Percentiles rank a stretch among this genome's conserved stretches.
Conservation (phyloP, 2,797 vertebrate species). For the Rhabdomys pumilio region DNA sequence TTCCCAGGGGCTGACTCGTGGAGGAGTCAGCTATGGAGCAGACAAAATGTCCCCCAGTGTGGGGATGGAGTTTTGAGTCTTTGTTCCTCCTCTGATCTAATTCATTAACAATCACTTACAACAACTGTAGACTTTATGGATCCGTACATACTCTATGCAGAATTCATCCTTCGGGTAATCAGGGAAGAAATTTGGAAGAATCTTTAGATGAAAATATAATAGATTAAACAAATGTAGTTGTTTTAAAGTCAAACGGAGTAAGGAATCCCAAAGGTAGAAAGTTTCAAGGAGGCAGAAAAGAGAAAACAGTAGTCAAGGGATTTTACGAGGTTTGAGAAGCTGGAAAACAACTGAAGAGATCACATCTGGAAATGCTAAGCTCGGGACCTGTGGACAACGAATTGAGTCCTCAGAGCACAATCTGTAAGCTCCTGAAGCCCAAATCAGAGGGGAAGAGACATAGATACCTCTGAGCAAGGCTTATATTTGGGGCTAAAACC, state of each 20-base stretch:
- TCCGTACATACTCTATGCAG: not conserved
- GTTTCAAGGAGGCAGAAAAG: not conserved
- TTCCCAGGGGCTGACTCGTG: not conserved
- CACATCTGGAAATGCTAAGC: not conserved
- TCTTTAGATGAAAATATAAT: slow-evolving; percentile 1
- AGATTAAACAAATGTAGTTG: not conserved
- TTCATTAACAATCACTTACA: not conserved
- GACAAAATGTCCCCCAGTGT: not conserved
- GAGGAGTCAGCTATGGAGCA: not conserved
- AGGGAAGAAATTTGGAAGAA: not conserved
- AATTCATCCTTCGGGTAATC: not conserved
- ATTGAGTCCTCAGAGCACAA: fast-evolving
- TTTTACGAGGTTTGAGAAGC: not conserved
- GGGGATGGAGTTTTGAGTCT: too few relatives aligned
- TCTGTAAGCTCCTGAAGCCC: not conserved
- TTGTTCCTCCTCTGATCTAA: not conserved
- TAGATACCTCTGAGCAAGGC: not conserved
- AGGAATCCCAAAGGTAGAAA: slow-evolving; percentile 21
- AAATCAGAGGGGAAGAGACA: not conserved
- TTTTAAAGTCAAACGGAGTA: slow-evolving; percentile 30
- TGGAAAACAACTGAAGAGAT: not conserved
- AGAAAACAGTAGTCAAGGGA: not conserved
- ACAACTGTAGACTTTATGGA: too few relatives aligned
- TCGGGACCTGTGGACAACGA: fast-evolving
- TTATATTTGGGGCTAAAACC: fast-evolving